Evolutionary conservation across 2,888 invertebrate species (phyloP), one percentile per base, ranked within the genome.

Genomic region (Sepioteuthis lessoniana): DNA sequence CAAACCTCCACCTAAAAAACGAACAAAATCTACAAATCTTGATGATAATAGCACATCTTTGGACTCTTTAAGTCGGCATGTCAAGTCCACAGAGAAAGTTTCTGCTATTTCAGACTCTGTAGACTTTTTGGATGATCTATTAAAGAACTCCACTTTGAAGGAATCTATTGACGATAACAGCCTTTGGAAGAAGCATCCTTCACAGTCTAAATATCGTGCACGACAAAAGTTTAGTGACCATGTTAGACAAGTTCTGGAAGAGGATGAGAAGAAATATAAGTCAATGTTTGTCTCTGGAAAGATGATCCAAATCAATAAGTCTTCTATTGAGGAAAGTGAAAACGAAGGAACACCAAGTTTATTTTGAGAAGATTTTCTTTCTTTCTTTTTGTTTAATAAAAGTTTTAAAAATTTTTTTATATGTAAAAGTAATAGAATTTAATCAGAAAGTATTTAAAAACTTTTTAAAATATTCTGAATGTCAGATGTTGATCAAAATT

Each of bases 241-340:
- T 76, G 95, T 95, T 5, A 95, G 96, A 90, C 95, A 95, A 94
- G 94, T 96, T 93, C 95, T 96, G 35, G 94, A 95, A 19, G 95
- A 96, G n/a, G 95, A 95, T 93, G 95, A 95, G 46, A 95, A 95
- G 46, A 95, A 95, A 38, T 96, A 95, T 94, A 94, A 94, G 28
- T 95, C 95, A n/a, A 93, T 96, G 35, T 95, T 96, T 94, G 94
- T 94, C 25, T 94, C 95, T 28, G 96, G 96, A 42, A 96, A 95
- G 94, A 94, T 96, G 95, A 94, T 94, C 90, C 95, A 94, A 50
- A 28, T 94, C 19, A 37, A 37, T 46, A 38, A n/a, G n/a, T 42
- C 91, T 38, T 38, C 31, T 0, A 42, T 38, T 91, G n/a, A 31
- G 16, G 46, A 38, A 3, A 21, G n/a, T 31, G 46, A 91, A 91